phyloP scores from a whole-genome alignment of 2,113 vertebrate genomes.

The Cariama cristata region DNA sequence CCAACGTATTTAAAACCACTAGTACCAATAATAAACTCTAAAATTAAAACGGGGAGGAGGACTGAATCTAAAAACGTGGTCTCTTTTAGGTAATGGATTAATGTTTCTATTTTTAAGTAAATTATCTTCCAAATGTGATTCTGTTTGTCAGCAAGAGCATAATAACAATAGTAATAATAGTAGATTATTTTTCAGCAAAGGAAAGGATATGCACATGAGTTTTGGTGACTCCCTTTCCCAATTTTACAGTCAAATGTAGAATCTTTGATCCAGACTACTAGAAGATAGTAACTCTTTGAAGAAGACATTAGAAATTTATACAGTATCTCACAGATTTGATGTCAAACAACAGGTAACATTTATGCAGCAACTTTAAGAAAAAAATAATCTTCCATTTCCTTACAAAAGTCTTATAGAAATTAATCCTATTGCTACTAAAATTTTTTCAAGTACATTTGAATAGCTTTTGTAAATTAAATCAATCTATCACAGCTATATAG shows the following conservation, averaged over 20 bases:
- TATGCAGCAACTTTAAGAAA: neutral
- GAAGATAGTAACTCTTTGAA: neutral
- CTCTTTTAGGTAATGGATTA: neutral
- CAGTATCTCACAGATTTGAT: neutral
- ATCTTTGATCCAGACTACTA: neutral
- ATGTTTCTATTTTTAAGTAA: slow-evolving; percentile 5
- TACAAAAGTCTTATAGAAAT: neutral
- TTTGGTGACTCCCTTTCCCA: neutral
- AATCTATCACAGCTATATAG: neutral
- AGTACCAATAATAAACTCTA: slow-evolving; percentile 6
- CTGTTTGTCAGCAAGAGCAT: neutral
- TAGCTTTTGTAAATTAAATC: neutral
- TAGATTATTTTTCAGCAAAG: neutral
- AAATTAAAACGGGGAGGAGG: slow-evolving; percentile 1
- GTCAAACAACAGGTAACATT: neutral
- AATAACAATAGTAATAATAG: neutral
- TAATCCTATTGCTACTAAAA: neutral
- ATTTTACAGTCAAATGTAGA: neutral
- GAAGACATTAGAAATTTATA: neutral
- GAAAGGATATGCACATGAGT: neutral
- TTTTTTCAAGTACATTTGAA: neutral
- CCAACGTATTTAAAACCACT: slow-evolving; percentile 10
- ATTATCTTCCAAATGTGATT: neutral
- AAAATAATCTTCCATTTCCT: neutral
- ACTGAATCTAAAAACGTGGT: neutral